A percentile compares a stretch with the other conserved stretches of the same genome.
Conservation (phyloP, 2,113 vertebrate genomes). For the Thunnus thynnus region DNA sequence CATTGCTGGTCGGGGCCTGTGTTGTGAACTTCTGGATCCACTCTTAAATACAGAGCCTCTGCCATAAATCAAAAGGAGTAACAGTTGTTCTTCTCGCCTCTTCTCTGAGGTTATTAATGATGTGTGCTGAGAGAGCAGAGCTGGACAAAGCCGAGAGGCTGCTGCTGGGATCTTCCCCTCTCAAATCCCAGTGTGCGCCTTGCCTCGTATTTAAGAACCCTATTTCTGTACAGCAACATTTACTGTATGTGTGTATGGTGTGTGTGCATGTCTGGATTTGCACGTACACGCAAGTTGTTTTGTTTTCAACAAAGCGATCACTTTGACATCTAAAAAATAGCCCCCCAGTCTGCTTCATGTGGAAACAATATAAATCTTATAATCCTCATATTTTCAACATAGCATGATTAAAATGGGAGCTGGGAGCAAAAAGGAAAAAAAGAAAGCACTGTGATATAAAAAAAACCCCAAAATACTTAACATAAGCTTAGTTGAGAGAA, state of each 20-base stretch:
- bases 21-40: slow-evolving; percentile 44
- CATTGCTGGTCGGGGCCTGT: slow-evolving; percentile 18
- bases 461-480: slow-evolving; percentile 23
- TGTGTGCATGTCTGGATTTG: slow-evolving; percentile 10
- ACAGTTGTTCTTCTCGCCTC: slow-evolving; percentile 60
- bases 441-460: slow-evolving; percentile 29
- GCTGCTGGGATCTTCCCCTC: slow-evolving; percentile 53
- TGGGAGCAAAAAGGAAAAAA: slow-evolving; percentile 20
- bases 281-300: slow-evolving; percentile 12
- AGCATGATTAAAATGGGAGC: slow-evolving; percentile 71
- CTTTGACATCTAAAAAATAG: slow-evolving; percentile 49
- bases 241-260: background rate
- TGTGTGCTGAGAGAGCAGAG: slow-evolving; percentile 68
- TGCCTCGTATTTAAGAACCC: slow-evolving; percentile 48
- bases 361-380: slow-evolving; percentile 78
- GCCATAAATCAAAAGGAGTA: slow-evolving; percentile 80
- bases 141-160: slow-evolving; percentile 68
- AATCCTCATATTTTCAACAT: slow-evolving; percentile 77
- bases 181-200: slow-evolving; percentile 52
- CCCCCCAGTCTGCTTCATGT: slow-evolving; percentile 54
- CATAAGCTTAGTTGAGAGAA: background rate
- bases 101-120: slow-evolving; percentile 79
- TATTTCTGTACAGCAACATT: slow-evolving; percentile 45
- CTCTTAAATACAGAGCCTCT: slow-evolving; percentile 55
- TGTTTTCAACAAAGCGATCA: slow-evolving; percentile 42